These are phyloP conservation scores for Apostichopus japonicus DNA, from an alignment of 35 echinoderm and acorn worm genomes.

Conservation along the genomic window DNA sequence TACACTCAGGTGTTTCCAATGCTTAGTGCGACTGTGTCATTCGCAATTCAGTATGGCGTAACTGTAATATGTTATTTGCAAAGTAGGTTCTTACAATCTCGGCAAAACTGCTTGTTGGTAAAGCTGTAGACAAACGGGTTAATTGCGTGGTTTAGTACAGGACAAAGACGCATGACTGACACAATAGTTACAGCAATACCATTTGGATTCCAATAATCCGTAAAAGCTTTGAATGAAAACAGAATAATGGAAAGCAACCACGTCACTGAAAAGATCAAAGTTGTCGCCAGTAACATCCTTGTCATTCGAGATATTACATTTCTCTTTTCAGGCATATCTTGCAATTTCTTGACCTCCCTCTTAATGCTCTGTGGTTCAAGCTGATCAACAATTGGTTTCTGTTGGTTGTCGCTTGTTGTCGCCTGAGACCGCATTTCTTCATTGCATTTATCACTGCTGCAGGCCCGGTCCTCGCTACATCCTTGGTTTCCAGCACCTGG, in stretches of 20 bases:
- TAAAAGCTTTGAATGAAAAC: background rate
- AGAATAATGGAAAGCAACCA: slow-evolving; percentile 15
- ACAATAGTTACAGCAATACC: background rate
- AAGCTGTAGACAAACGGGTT: slow-evolving; percentile 30
- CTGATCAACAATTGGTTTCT: too few relatives aligned
- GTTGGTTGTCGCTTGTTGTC: too few relatives aligned
- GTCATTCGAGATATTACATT: slow-evolving; percentile 16
- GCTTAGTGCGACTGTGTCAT: too few relatives aligned
- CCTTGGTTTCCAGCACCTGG: background rate
- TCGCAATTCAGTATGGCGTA: too few relatives aligned
- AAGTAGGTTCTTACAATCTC: background rate
- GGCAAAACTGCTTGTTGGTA: slow-evolving; percentile 14
- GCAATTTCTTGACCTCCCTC: background rate
- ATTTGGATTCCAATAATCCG: background rate
- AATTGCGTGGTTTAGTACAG: slow-evolving; percentile 9
- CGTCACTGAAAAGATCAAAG: slow-evolving; percentile 7
- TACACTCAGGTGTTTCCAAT: too few relatives aligned
- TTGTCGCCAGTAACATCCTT: slow-evolving; percentile 4
- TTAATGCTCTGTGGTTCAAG: too few relatives aligned
- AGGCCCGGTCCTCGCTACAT: too few relatives aligned
- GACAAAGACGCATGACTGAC: background rate
- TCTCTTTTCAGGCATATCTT: background rate
- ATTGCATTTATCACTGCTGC: too few relatives aligned
- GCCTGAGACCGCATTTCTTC: too few relatives aligned
- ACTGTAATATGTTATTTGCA: background rate